A percentile compares a stretch with the other conserved stretches of the same genome.
Evolutionary conservation across 1,140 invertebrate species (phyloP).

Genomic region (Eulimnadia texana): DNA sequence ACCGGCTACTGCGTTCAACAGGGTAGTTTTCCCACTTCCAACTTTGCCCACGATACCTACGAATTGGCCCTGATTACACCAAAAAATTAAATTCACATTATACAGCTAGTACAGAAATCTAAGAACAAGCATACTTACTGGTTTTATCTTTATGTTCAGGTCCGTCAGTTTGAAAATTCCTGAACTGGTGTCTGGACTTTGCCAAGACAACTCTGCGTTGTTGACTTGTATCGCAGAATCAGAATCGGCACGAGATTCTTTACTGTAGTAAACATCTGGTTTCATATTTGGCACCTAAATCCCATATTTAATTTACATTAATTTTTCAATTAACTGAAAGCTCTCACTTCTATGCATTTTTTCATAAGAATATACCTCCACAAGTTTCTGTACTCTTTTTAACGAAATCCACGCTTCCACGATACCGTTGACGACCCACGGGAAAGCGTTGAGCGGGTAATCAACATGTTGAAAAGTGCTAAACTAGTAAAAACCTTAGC

Average conservation of each 20-base stretch:
- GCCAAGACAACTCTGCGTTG: constrained; percentile 2
- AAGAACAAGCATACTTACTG: neutral
- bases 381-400: constrained; percentile 60
- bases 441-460: constrained; percentile 88
- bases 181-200: neutral
- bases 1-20: constrained; percentile 55
- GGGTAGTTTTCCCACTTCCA: constrained; percentile 60
- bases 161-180: neutral
- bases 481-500: constrained; percentile 87
- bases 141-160: constrained; percentile 1
- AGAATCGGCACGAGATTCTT: neutral
- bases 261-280: neutral
- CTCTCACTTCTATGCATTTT: neutral
- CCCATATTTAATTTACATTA: too few relatives aligned
- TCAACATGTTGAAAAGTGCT: constrained; percentile 89
- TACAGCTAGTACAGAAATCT: too few relatives aligned
- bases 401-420: constrained; percentile 85
- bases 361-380: neutral
- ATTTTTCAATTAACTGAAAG: neutral
- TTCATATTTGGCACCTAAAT: constrained; percentile 1
- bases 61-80: constrained; percentile 29
- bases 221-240: neutral
- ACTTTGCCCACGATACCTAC: constrained; percentile 54
- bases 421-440: constrained; percentile 94
- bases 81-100: neutral